A percentile compares a stretch with the other conserved stretches of the same genome.
Conservation (phyloP, 2,113 vertebrate species). For the Equus quagga region DNA sequence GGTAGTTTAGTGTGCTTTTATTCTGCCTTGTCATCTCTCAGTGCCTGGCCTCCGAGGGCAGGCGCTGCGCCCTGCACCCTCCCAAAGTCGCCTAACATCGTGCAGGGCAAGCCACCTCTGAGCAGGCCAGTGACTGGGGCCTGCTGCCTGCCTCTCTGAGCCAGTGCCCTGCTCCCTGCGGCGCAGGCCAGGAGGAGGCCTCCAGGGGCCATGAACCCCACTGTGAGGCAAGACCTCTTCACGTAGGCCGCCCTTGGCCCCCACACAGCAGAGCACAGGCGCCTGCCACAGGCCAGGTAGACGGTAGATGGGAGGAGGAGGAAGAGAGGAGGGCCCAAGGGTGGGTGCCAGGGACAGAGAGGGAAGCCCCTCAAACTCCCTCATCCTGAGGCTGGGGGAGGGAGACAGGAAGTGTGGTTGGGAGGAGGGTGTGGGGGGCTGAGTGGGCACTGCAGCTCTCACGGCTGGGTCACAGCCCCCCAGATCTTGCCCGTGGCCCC, state of each 20-base stretch:
- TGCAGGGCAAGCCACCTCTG: background rate
- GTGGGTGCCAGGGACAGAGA: background rate
- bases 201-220: too few species aligned
- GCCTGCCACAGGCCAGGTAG: background rate
- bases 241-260: background rate
- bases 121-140: background rate
- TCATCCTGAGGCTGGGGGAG: too few species aligned
- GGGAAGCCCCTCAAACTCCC: background rate
- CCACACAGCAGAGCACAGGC: background rate
- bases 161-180: background rate
- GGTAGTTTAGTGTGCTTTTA: background rate
- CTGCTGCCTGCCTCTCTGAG: background rate
- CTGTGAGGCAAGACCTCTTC: background rate
- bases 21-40: background rate
- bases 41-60: background rate
- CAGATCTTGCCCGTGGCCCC: too few species aligned
- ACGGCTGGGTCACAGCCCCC: background rate
- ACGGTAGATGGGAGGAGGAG: fast-evolving
- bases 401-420: background rate
- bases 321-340: background rate
- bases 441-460: background rate
- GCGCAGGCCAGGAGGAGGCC: background rate
- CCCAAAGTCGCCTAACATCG: background rate
- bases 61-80: background rate
- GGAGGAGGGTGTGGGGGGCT: background rate